Evolutionary conservation across 2,113 vertebrate genomes (phyloP).

Genomic region (Craseonycteris thonglongyai): DNA sequence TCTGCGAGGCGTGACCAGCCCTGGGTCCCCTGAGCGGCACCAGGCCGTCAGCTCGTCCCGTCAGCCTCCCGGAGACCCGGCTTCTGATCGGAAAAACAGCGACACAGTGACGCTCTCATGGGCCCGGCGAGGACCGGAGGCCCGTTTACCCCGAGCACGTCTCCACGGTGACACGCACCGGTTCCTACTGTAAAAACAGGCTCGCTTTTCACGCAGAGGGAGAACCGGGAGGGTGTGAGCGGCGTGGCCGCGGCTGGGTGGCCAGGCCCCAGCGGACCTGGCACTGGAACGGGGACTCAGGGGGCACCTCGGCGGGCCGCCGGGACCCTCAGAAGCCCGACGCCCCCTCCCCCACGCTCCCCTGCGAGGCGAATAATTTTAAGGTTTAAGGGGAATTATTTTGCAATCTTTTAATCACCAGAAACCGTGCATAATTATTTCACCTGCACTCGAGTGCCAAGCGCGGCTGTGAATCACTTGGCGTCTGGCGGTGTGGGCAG

Average conservation of each 20-base stretch:
- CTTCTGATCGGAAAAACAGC: not conserved
- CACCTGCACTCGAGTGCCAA: conserved; percentile 80
- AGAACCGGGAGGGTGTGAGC: not conserved
- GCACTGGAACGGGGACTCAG: no score
- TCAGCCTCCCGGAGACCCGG: not conserved
- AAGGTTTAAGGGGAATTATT: conserved; percentile 82
- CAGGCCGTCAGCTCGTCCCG: fast-evolving
- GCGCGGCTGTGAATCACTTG: conserved; percentile 79
- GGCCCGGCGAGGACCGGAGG: no score
- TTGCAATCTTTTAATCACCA: conserved; percentile 84
- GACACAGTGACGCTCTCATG: no score
- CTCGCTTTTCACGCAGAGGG: not conserved
- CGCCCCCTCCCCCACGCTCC: conserved; percentile 63
- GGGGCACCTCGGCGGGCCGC: no score
- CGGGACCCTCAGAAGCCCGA: conserved; percentile 23
- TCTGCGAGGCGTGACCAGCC: no score
- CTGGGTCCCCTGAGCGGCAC: fast-evolving
- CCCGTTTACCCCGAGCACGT: no score
- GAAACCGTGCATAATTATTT: conserved; percentile 83
- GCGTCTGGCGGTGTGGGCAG: conserved; percentile 78
- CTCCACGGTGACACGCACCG: no score
- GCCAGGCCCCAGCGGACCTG: no score
- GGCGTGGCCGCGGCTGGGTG: fast-evolving
- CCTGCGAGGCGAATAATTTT: conserved; percentile 82
- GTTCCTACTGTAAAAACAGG: no score